These are phyloP conservation scores for Enhydra lutris DNA, from an alignment of 2,113 vertebrate genomes.

Conservation along the genomic window DNA sequence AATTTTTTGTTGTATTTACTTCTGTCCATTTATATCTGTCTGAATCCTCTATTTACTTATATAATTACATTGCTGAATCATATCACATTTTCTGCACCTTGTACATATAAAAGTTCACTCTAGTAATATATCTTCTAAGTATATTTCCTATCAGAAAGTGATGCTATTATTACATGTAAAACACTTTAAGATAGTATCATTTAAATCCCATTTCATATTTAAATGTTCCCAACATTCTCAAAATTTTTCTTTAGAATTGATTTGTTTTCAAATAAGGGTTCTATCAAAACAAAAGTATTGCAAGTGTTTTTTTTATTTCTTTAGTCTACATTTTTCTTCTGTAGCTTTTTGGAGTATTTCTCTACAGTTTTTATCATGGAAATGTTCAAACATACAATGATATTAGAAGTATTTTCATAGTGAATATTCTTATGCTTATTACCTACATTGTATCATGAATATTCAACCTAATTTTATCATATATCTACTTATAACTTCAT, in stretches of 20 bases:
- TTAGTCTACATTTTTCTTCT: background rate
- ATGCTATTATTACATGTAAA: background rate
- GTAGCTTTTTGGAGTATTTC: background rate
- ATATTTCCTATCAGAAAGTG: background rate
- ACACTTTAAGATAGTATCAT: background rate
- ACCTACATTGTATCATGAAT: background rate
- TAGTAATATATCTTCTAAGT: background rate
- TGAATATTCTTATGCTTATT: background rate
- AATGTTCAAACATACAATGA: background rate
- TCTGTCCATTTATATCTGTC: background rate
- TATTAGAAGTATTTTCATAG: background rate
- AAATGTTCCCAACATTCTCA: background rate
- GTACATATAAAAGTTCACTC: background rate
- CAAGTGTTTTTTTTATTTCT: background rate
- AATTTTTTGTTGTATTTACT: background rate
- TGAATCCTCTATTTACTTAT: background rate
- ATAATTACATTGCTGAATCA: background rate
- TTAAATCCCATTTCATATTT: background rate
- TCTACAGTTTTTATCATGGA: background rate
- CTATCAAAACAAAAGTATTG: background rate
- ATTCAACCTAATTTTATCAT: background rate
- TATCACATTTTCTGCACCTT: background rate
- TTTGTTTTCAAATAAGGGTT: background rate
- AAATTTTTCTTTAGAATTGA: background rate
- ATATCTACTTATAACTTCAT: background rate